phyloP scores from a whole-genome alignment of 1,140 invertebrate genomes.

The Macrotrachela quadricornifera region DNA sequence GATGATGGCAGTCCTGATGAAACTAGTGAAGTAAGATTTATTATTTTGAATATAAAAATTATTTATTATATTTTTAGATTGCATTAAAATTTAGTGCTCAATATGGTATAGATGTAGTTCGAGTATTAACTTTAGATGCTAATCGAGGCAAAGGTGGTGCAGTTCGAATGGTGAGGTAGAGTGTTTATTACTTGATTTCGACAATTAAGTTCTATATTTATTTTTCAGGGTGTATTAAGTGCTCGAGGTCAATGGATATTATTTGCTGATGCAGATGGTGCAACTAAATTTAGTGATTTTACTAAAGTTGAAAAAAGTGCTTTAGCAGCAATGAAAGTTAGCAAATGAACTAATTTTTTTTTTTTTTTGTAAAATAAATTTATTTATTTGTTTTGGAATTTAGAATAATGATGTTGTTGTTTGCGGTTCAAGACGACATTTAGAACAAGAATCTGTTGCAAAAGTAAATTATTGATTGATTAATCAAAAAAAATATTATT shows the following conservation, averaged over 20 bases:
- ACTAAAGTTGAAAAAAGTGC: conserved; percentile 48
- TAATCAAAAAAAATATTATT: neutral
- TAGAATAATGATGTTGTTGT: conserved; percentile 37
- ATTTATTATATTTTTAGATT: conserved; percentile 14
- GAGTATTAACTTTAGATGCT: conserved; percentile 56
- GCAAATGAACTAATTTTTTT: neutral
- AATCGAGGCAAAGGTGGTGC: conserved; percentile 93
- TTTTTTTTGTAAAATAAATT: too few species aligned
- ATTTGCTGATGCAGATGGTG: conserved; percentile 99
- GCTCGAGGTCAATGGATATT: conserved; percentile 60
- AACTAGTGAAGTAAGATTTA: too few species aligned
- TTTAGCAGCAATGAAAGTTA: neutral
- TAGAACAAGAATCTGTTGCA: conserved; percentile 75
- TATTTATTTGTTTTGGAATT: too few species aligned
- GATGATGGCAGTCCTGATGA: conserved; percentile 97
- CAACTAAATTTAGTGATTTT: conserved; percentile 77
- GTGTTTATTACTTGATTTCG: too few species aligned
- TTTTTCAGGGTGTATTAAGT: conserved; percentile 56
- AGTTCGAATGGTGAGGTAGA: conserved; percentile 52
- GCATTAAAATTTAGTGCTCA: conserved; percentile 50
- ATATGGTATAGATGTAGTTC: conserved; percentile 50
- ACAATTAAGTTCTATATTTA: too few species aligned
- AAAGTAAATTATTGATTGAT: conserved; percentile 29
- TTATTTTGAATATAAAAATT: neutral
- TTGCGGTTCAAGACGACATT: conserved; percentile 52